Conservation (phyloP, 2,888 invertebrate genomes). For the Hirtodrosophila cameraria region DNA sequence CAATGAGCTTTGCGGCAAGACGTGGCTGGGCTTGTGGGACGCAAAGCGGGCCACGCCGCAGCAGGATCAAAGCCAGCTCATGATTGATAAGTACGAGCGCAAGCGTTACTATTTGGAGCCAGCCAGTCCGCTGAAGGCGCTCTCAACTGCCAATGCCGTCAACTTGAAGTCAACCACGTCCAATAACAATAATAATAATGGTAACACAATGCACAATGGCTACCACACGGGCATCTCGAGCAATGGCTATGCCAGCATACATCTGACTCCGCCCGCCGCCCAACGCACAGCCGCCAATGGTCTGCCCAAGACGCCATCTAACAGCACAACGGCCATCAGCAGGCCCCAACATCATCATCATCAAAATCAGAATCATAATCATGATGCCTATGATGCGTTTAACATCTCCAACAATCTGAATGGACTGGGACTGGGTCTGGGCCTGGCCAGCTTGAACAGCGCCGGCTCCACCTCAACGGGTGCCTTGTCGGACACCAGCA, state of each 20-base stretch:
- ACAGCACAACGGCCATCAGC: constrained; percentile 78
- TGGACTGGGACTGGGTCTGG: constrained; percentile 35
- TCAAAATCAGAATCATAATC: constrained; percentile 53
- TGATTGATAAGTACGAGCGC: constrained; percentile 97
- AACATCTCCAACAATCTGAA: constrained; percentile 27
- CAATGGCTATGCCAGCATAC: constrained; percentile 81
- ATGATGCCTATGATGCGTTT: constrained; percentile 69
- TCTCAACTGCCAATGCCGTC: constrained; percentile 82
- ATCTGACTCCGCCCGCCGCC: constrained; percentile 83
- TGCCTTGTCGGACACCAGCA: constrained; percentile 81
- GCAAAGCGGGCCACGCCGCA: constrained; percentile 91
- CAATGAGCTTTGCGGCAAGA: constrained; percentile 96
- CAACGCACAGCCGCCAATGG: constrained; percentile 82
- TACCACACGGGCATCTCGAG: constrained; percentile 53
- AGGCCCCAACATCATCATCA: constrained; percentile 80
- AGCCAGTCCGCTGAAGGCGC: constrained; percentile 84
- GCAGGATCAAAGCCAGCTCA: constrained; percentile 95
- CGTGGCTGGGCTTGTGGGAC: constrained; percentile 96
- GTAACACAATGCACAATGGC: constrained; percentile 33
- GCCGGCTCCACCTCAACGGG: constrained; percentile 80
- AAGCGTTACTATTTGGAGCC: constrained; percentile 87
- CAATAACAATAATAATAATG: too few species aligned
- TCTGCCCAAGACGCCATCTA: constrained; percentile 64
- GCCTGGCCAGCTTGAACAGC: constrained; percentile 75
- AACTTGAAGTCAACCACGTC: constrained; percentile 74